These are phyloP conservation scores for Mesembrinibis cayennensis DNA, from an alignment of 2,113 vertebrate genomes.

Conservation along the genomic window DNA sequence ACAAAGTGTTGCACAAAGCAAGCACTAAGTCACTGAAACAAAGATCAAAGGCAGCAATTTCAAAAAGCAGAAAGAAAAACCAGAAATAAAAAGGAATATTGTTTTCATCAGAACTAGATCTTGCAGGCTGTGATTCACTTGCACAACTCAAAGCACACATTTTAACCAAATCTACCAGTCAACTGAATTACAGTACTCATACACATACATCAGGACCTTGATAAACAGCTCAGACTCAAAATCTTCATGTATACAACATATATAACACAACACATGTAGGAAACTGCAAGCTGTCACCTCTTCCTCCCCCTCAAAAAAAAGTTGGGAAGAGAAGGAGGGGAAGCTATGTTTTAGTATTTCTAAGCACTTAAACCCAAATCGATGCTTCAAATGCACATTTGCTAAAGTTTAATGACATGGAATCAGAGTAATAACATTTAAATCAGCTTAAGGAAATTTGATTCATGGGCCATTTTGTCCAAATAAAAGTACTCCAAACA, in stretches of 20 bases:
- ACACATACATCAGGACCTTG: not conserved
- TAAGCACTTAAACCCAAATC: not conserved
- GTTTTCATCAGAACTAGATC: not conserved
- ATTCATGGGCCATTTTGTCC: not conserved
- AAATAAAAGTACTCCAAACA: not conserved
- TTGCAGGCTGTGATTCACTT: not conserved
- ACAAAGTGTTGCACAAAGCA: not conserved
- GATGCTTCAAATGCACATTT: not conserved
- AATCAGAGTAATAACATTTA: not conserved
- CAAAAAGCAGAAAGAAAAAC: not conserved
- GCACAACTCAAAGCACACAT: not conserved
- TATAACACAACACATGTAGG: not conserved
- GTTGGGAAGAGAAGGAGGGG: not conserved
- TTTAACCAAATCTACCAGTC: not conserved
- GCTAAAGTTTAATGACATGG: conserved; percentile 28
- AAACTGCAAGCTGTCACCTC: not conserved
- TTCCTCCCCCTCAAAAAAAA: not conserved
- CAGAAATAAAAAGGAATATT: not conserved
- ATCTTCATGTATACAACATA: not conserved
- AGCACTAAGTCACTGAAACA: not conserved
- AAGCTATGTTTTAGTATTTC: not conserved
- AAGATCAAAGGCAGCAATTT: not conserved
- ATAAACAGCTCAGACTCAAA: not conserved
- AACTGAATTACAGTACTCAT: not conserved
- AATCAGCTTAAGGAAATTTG: not conserved